phyloP scores from a whole-genome alignment of 2,797 vertebrate species.

The Hapalemur alaotrensis region DNA sequence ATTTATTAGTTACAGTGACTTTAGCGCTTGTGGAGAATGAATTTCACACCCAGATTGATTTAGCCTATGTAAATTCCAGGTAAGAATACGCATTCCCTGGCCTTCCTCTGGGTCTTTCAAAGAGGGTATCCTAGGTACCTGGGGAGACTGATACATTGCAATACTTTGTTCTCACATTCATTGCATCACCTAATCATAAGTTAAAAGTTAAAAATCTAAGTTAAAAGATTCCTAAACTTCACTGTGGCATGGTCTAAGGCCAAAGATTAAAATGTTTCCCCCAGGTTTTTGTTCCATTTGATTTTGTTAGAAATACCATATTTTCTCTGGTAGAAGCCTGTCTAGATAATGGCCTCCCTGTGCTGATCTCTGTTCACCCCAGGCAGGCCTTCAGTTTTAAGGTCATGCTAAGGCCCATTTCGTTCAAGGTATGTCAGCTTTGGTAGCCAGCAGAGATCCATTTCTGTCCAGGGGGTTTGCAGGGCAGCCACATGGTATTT shows the following conservation, averaged over 20 bases:
- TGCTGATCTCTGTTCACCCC: not conserved
- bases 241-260: not conserved
- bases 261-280: not conserved
- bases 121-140: not conserved
- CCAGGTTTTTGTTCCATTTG: slow-evolving; percentile 29
- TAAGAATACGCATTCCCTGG: not conserved
- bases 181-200: not conserved
- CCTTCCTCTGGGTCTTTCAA: not conserved
- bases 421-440: slow-evolving; percentile 66
- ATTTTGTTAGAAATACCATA: not conserved
- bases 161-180: not conserved
- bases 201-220: not conserved
- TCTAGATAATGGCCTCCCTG: slow-evolving; percentile 36
- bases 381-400: slow-evolving; percentile 26
- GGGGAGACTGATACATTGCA: not conserved
- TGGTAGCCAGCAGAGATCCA: slow-evolving; percentile 39
- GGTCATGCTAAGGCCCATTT: slow-evolving; percentile 77
- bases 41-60: not conserved
- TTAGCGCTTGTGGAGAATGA: not conserved
- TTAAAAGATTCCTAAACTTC: not conserved
- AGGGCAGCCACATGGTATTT: slow-evolving; percentile 18
- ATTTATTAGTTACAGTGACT: not conserved
- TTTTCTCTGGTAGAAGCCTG: not conserved
- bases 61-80: not conserved
- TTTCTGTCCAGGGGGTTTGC: not conserved